These are phyloP conservation scores for Cotesia typhae DNA, from an alignment of 1,140 invertebrate genomes.

Conservation along the genomic window DNA sequence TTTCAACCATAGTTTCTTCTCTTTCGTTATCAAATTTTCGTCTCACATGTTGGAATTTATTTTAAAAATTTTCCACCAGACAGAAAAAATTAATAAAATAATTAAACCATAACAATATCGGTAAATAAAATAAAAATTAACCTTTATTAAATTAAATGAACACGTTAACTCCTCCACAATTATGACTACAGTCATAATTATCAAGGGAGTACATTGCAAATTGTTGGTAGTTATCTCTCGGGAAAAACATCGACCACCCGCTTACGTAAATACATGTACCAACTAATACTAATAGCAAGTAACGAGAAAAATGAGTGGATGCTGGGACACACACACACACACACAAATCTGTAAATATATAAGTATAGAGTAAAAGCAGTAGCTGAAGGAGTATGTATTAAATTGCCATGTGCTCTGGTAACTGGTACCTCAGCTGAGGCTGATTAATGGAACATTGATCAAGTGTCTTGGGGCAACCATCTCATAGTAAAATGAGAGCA, in stretches of 20 bases:
- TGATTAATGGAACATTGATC: conserved; percentile 44
- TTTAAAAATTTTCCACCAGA: no score
- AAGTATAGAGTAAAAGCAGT: no score
- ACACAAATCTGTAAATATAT: no score
- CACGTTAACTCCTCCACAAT: not conserved
- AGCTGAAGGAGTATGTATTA: conserved; percentile 5
- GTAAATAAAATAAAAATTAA: not conserved
- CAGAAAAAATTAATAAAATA: not conserved
- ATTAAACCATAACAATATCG: not conserved
- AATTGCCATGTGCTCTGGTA: conserved; percentile 25
- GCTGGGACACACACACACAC: no score
- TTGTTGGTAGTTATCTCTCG: conserved; percentile 11
- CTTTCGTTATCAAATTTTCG: no score
- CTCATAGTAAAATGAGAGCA: conserved; percentile 12
- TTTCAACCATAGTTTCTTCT: no score
- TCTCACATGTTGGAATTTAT: no score
- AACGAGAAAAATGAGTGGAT: no score
- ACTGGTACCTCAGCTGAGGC: conserved; percentile 5
- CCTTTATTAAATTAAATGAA: not conserved
- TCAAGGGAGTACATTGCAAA: conserved; percentile 8
- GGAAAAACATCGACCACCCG: conserved; percentile 10
- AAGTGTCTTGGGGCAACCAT: conserved; percentile 32
- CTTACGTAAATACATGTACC: not conserved
- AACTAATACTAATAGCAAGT: no score
- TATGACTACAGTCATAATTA: not conserved